Evolutionary conservation across 2,113 vertebrate species (phyloP).

Genomic region (Plecotus auritus): DNA sequence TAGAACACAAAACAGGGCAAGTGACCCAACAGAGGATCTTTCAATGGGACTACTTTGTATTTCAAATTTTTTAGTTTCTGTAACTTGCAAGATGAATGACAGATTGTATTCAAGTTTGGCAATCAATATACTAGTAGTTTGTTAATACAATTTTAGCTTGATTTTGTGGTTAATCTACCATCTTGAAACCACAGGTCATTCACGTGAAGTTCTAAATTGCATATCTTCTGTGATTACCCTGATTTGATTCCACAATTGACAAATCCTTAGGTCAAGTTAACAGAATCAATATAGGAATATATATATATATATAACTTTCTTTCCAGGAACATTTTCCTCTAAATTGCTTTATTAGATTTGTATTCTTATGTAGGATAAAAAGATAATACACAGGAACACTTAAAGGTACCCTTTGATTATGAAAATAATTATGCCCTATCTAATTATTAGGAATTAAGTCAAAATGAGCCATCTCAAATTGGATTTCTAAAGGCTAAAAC

Average conservation of each 20-base stretch:
- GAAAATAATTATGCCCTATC: not conserved
- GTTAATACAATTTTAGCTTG: not conserved
- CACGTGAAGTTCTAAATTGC: not conserved
- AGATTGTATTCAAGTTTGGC: not conserved
- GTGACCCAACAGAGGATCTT: not conserved
- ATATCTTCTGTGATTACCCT: not conserved
- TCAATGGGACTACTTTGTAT: not conserved
- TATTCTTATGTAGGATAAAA: not conserved
- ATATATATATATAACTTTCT: not conserved
- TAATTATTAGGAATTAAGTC: slow-evolving; percentile 17
- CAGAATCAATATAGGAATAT: not conserved
- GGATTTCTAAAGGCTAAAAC: not conserved
- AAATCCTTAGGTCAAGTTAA: not conserved
- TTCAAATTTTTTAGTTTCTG: not conserved
- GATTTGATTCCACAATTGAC: not conserved
- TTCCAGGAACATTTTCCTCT: not conserved
- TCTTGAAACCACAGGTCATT: not conserved
- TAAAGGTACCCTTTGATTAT: not conserved
- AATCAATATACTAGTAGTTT: not conserved
- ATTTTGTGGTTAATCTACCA: not conserved
- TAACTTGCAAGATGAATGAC: not conserved
- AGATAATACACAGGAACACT: not conserved
- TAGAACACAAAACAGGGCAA: not conserved
- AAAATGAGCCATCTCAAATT: not conserved
- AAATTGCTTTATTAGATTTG: not conserved